Percentiles rank a stretch among this genome's conserved stretches.
Evolutionary conservation across 2,888 invertebrate species (phyloP).

Genomic region (Hirtodrosophila trivittata): DNA sequence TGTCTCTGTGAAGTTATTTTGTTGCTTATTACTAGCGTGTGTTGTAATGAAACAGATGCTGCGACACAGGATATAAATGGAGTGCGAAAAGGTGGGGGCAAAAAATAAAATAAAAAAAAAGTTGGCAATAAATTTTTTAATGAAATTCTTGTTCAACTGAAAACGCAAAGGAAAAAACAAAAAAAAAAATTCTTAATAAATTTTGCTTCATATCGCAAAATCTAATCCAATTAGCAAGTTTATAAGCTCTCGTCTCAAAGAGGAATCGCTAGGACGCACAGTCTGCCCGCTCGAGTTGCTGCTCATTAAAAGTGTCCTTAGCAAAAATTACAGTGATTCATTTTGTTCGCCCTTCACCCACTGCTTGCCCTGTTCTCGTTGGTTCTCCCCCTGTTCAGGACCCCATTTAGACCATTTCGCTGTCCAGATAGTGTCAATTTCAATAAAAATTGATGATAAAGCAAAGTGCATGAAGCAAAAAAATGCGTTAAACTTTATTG

Average conservation of each 20-base stretch:
- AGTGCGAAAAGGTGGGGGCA: conserved; percentile 16
- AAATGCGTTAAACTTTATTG: conserved; percentile 74
- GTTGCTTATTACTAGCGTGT: conserved; percentile 62
- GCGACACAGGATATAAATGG: conserved; percentile 5
- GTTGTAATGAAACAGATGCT: conserved; percentile 32
- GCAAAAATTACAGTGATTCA: conserved; percentile 52
- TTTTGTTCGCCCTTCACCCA: conserved; percentile 7
- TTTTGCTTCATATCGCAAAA: conserved; percentile 65
- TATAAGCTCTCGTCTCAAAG: conserved; percentile 46
- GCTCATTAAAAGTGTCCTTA: conserved; percentile 72
- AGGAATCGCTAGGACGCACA: conserved; percentile 21
- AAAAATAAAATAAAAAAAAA: conserved; percentile 21
- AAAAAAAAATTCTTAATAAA: conserved; percentile 45
- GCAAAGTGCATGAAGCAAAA: conserved; percentile 64
- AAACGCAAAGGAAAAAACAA: conserved; percentile 20
- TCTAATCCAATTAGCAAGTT: conserved; percentile 78
- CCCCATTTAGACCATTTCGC: conserved; percentile 13
- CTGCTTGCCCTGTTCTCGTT: neutral
- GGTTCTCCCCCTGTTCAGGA: conserved; percentile 1
- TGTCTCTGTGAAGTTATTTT: conserved; percentile 52
- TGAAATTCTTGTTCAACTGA: conserved; percentile 53
- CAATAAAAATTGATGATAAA: conserved; percentile 77
- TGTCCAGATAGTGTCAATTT: conserved; percentile 74
- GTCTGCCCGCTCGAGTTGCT: conserved; percentile 39
- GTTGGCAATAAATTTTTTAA: conserved; percentile 71